Percentiles rank a stretch among this genome's conserved stretches.
Conservation (phyloP, 64 coral and sea anemone species). For the Anthopleura sola region DNA sequence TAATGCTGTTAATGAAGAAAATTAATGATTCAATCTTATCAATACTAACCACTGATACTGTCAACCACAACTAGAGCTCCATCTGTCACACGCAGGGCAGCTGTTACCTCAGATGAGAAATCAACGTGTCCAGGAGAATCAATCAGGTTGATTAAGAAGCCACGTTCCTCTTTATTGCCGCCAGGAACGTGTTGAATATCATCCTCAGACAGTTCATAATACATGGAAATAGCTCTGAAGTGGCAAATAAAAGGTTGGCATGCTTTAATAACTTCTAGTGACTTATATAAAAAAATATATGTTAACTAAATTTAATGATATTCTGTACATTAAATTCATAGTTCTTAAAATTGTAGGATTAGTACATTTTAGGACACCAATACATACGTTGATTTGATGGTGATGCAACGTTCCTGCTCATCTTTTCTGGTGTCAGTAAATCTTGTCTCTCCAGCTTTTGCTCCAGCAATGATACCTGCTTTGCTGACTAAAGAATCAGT, state of each 20-base stretch:
- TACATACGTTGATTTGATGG: conserved; percentile 97
- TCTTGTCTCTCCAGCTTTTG: conserved; percentile 89
- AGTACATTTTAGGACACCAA: no score
- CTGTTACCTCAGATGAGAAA: conserved; percentile 96
- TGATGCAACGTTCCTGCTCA: conserved; percentile 95
- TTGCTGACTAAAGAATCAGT: conserved; percentile 96
- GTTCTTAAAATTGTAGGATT: no score
- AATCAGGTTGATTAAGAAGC: conserved; percentile 91
- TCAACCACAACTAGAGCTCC: conserved; percentile 94
- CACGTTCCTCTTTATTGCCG: conserved; percentile 34
- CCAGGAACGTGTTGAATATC: conserved; percentile 65
- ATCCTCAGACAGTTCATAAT: conserved; percentile 64
- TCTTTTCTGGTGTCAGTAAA: conserved; percentile 97
- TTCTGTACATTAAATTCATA: no score
- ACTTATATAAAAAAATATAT: no score
- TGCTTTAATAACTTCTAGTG: neutral
- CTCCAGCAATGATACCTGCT: conserved; percentile 86
- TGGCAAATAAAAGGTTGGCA: neutral
- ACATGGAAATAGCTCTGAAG: conserved; percentile 92
- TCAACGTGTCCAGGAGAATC: conserved; percentile 98
- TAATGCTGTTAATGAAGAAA: neutral
- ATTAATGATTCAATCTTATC: neutral
- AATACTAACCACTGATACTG: conserved; percentile 84
- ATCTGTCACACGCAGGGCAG: conserved; percentile 95
- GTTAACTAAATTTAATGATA: no score